Evolutionary conservation across 1,140 invertebrate genomes (phyloP), one percentile per base, ranked within the genome.

Genomic region (Danaus plexippus): DNA sequence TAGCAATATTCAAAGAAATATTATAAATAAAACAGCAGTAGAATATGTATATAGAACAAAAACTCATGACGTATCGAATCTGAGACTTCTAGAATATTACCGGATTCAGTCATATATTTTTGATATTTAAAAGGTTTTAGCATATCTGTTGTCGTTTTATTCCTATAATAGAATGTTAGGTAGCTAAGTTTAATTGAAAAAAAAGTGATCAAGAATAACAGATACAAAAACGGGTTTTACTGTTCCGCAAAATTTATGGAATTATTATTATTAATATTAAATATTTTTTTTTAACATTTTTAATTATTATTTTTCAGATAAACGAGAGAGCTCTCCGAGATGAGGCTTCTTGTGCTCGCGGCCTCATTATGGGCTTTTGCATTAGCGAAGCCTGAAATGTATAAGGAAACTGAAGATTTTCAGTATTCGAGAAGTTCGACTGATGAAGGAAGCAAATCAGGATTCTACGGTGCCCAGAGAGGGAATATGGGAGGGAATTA

Each of bases 401-500:
- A 86, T 54, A 80, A 75, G 68, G 87, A 88, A 66, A 87, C 74
- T 54, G 85, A 88, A 71, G 83, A 88, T 32, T 88, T 88, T 53
- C 71, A 88, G 61, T 88, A 77, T 63, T 84, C 85, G 4, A 77
- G 87, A 71, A 87, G 85, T 54, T 86, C 83, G 10, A 66, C 77
- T 0, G 85, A 86, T 49, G 86, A 83, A 42, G 84, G 84, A 7
- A 66, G 47, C 9, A 87, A 87, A 62, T 75, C 83, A 11, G 87
- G 87, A 11, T 87, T 58, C 43, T 88, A 87, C 57, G 84, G 75
- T 6, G 77, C 85, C 18, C 85, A 87, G 56, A 77, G 82, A 59
- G 87, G 87, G 1, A 88, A 88, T 52, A 86, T 87, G 83, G 85
- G 85, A 11, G 87, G 87, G 1, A 88, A 88, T 57, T 88, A 75